Base-by-base conservation (phyloP, 2,888 invertebrate genomes). In the Dorcus hopei region DNA sequence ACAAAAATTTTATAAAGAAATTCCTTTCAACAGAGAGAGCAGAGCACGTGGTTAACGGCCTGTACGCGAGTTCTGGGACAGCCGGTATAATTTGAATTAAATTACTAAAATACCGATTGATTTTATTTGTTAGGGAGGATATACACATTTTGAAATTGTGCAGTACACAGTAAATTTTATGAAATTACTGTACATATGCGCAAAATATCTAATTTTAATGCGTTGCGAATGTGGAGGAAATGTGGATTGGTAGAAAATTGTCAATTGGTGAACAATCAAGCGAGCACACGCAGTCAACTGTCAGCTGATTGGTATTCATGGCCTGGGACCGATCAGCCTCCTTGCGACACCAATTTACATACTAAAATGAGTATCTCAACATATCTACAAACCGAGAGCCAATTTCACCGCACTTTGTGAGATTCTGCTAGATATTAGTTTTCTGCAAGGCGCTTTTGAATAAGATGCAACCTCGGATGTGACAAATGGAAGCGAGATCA, bases 311-410 rank as follows among this genome's bases (percentile, higher is more conserved):
- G 76, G 68, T 77, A 78, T 78, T 78, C 78, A 78, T 78, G 78
- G 78, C 72, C 67, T 77, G 78, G 78, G 78, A 78, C 76, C 70
- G 73, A 73, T 72, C 70, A 68, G 71, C 68, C 74, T 74, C 74
- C 75, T 76, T 75, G 74, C 74, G 74, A 70, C 70, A 68, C 65
- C 71, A 73, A 77, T 77, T 77, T 77, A 75, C 77, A 77, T 77
- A 76, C 74, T 75, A 75, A 77, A 77, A 70, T 70, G 68, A 69
- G 66, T 48, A 61, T 62, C 65, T 67, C 65, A 62, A 75, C 72
- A 72, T 72, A 72, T 73, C 73, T 71, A 45, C 45, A 45, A 45
- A 19, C 23, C 45, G 45, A 45, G 23, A 45, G 45, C 45, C 45
- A 45, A 45, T 45, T 45, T 45, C 45, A 23, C 19, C 45, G 45